Conservation (phyloP, 1,140 invertebrate species). For the Zaprionus inermis region DNA sequence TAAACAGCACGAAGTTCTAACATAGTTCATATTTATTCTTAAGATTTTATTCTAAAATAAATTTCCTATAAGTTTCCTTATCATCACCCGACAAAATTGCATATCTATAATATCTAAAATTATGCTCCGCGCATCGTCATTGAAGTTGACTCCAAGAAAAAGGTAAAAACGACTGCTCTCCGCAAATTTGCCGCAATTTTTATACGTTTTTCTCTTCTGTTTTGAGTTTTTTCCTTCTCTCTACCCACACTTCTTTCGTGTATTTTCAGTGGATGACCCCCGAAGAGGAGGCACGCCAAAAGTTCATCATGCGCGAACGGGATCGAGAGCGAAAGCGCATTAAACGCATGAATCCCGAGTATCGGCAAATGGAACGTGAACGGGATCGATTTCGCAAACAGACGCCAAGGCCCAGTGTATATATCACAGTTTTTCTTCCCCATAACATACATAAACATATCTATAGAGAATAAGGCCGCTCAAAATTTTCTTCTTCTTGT, state of each 20-base stretch:
- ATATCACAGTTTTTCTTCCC: conserved; percentile 58
- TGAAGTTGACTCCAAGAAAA: conserved; percentile 29
- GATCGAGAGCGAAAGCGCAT: conserved; percentile 76
- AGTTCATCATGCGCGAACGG: conserved; percentile 77
- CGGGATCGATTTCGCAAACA: conserved; percentile 77
- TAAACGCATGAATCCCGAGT: conserved; percentile 76
- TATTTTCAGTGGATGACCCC: conserved; percentile 81
- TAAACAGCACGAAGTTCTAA: neutral
- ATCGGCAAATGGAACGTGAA: conserved; percentile 76
- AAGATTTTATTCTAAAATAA: neutral
- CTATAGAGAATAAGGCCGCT: neutral
- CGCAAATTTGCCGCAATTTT: neutral
- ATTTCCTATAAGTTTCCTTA: neutral
- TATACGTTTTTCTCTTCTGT: neutral
- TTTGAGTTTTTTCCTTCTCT: conserved; percentile 42
- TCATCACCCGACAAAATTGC: neutral
- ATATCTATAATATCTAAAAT: neutral
- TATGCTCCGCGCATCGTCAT: conserved; percentile 20
- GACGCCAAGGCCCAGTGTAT: conserved; percentile 76
- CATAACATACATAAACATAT: conserved; percentile 1
- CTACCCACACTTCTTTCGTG: conserved; percentile 60
- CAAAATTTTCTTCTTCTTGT: conserved; percentile 18
- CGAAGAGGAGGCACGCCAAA: conserved; percentile 77
- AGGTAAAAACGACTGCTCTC: neutral
- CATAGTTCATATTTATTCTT: neutral